These are phyloP conservation scores for Strigamia maritima DNA, from an alignment of 2,888 invertebrate species.

Conservation along the genomic window DNA sequence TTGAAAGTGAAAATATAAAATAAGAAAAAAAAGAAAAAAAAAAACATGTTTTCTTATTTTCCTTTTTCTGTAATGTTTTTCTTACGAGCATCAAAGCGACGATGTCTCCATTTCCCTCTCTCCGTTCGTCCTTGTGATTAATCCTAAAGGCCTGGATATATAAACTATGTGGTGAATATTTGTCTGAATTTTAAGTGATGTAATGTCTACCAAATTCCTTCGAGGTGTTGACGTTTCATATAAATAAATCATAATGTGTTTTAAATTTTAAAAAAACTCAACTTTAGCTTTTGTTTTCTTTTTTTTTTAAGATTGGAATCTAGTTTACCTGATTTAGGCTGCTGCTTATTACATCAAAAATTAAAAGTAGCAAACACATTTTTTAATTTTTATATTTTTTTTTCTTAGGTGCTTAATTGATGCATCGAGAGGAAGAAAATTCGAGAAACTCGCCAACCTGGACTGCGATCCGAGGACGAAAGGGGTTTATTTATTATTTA, in stretches of 20 bases:
- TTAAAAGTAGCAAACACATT: conserved; percentile 62
- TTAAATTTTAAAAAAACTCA: neutral
- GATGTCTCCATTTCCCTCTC: neutral
- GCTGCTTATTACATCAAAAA: conserved; percentile 91
- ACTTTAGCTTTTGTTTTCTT: conserved; percentile 17
- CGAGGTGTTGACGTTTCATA: neutral
- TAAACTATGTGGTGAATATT: neutral
- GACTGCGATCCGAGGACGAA: neutral
- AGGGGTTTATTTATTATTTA: neutral
- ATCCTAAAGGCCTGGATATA: neutral
- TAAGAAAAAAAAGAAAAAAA: too few species aligned
- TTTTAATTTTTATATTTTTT: neutral
- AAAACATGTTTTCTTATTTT: too few species aligned
- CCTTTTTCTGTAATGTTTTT: neutral
- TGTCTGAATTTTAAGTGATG: neutral
- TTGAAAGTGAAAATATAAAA: neutral
- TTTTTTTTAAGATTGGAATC: conserved; percentile 65
- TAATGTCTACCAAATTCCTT: neutral
- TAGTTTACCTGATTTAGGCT: conserved; percentile 80
- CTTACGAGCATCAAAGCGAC: neutral
- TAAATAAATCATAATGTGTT: neutral
- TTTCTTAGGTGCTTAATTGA: conserved; percentile 60
- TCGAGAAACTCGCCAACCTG: conserved; percentile 46
- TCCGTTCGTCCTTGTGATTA: neutral
- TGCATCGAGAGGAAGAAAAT: conserved; percentile 58